Conservation (phyloP, 1,140 invertebrate species). For the Solenopsis fugax region DNA sequence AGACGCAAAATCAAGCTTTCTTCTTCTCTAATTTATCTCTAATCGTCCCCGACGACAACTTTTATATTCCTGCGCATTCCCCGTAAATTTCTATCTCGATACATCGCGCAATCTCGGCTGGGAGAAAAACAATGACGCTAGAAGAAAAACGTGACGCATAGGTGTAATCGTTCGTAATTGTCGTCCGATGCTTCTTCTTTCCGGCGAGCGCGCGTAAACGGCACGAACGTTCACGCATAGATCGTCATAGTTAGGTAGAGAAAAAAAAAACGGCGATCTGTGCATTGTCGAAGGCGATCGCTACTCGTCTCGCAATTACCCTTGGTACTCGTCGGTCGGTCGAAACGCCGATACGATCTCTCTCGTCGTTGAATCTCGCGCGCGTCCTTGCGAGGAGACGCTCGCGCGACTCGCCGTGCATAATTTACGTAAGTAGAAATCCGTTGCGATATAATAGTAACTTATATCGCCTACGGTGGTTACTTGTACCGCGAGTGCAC, state of each 20-base stretch:
- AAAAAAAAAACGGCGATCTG: neutral
- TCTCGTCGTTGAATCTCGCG: slow-evolving; percentile 25
- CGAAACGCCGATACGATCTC: slow-evolving; percentile 50
- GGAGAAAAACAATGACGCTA: slow-evolving; percentile 11
- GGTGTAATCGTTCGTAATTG: slow-evolving; percentile 21
- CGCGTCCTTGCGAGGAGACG: slow-evolving; percentile 29
- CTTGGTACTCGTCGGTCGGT: slow-evolving; percentile 44
- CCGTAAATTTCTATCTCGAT: slow-evolving; percentile 31
- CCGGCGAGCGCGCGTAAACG: slow-evolving; percentile 19
- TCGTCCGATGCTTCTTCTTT: slow-evolving; percentile 14
- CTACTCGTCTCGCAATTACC: slow-evolving; percentile 47
- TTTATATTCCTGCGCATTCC: neutral
- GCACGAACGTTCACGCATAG: slow-evolving; percentile 13
- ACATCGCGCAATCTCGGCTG: slow-evolving; percentile 7
- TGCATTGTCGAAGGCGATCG: slow-evolving; percentile 39
- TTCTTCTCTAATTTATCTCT: neutral
- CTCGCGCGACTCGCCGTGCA: slow-evolving; percentile 26
- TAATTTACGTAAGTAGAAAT: slow-evolving; percentile 55
- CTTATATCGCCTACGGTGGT: slow-evolving; percentile 27
- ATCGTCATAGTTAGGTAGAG: slow-evolving; percentile 8
- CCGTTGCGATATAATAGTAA: slow-evolving; percentile 45
- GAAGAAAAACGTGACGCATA: slow-evolving; percentile 10
- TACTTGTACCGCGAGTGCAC: slow-evolving; percentile 13
- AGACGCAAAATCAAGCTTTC: neutral
- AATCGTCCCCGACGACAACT: neutral